These are phyloP conservation scores for Aphis gossypii DNA, from an alignment of 1,140 invertebrate species.

Conservation along the genomic window DNA sequence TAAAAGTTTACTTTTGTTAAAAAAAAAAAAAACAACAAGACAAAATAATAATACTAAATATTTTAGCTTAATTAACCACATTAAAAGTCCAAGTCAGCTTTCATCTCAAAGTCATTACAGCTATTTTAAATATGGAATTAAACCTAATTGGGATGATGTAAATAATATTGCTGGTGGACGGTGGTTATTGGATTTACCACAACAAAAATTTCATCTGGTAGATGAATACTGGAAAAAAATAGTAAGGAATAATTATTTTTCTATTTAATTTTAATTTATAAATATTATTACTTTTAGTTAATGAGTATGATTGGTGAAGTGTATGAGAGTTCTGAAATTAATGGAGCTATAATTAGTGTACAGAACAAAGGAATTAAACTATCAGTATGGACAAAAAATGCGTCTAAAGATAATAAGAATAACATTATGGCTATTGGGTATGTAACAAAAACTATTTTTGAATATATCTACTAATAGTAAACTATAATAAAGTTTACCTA, in stretches of 20 bases:
- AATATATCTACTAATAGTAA: too few relatives aligned
- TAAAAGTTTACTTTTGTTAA: too few relatives aligned
- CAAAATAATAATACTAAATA: not conserved
- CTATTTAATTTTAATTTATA: conserved; percentile 27
- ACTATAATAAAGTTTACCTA: too few relatives aligned
- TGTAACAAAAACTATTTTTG: conserved; percentile 69
- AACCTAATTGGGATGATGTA: conserved; percentile 98
- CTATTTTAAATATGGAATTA: conserved; percentile 93
- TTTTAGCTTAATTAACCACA: conserved; percentile 90
- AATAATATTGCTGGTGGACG: conserved; percentile 89
- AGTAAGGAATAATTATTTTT: conserved; percentile 69
- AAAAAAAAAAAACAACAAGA: too few relatives aligned
- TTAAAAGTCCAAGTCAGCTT: conserved; percentile 90
- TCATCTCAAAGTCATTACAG: conserved; percentile 92
- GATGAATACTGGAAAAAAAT: conserved; percentile 96
- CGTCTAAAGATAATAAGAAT: conserved; percentile 71
- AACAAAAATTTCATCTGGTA: conserved; percentile 79
- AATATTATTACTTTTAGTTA: conserved; percentile 70
- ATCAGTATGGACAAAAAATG: conserved; percentile 91
- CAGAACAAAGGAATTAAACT: conserved; percentile 92
- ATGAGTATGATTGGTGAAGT: conserved; percentile 96
- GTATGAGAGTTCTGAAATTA: conserved; percentile 92
- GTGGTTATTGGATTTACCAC: conserved; percentile 92
- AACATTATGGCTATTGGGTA: conserved; percentile 74
- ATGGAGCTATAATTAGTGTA: conserved; percentile 95